A percentile compares a stretch with the other conserved stretches of the same genome.
Conservation (phyloP, 2,888 invertebrate species). For the Sericinus montela region DNA sequence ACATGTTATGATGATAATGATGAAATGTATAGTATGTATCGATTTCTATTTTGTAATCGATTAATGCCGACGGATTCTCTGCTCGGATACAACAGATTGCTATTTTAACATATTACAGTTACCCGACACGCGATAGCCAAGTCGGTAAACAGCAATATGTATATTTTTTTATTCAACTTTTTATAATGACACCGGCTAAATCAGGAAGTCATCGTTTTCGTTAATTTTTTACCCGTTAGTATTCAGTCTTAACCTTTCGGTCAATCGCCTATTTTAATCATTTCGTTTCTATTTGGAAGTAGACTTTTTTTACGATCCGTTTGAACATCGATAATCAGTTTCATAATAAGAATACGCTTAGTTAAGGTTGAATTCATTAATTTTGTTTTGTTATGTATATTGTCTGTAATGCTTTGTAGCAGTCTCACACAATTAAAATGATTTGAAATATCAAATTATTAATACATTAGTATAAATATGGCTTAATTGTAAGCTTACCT, state of each 20-base stretch:
- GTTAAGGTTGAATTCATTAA: background rate
- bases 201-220: constrained; percentile 11
- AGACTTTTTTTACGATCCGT: background rate
- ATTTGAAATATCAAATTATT: too few species aligned
- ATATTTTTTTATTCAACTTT: background rate
- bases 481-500: too few species aligned
- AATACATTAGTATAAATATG: too few species aligned
- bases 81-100: background rate
- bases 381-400: background rate
- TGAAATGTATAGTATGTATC: too few species aligned
- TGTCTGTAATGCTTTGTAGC: too few species aligned
- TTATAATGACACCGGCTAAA: background rate
- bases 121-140: constrained; percentile 3
- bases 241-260: constrained; percentile 10
- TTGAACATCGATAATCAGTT: background rate
- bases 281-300: constrained; percentile 4
- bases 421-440: too few species aligned
- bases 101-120: constrained; percentile 11
- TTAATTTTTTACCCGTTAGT: constrained; percentile 1
- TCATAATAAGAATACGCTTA: background rate
- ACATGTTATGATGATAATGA: too few species aligned
- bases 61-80: too few species aligned
- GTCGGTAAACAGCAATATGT: background rate
- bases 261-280: constrained; percentile 8
- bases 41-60: too few species aligned